Evolutionary conservation across 2,888 invertebrate species (phyloP), one percentile per base, ranked within the genome.

Genomic region (Acrocyrtus sp.): DNA sequence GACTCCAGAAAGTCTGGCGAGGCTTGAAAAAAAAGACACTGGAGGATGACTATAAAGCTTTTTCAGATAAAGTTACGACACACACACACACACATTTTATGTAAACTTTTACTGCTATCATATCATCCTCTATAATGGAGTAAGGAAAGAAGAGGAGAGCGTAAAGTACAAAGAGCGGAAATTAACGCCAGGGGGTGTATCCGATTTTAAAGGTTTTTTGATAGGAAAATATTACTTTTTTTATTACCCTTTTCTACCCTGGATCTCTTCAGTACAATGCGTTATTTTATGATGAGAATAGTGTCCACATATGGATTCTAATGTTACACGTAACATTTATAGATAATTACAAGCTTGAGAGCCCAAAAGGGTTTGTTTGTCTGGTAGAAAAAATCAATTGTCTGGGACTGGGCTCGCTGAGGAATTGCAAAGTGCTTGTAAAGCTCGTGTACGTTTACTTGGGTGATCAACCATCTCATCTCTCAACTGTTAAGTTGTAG

Each of bases 171-270:
- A 6, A 61, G 17, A 66, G 50, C 66, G 66, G 66, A 66, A 66
- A 66, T 66, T 66, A 66, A 66, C 66, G 57, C 57, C 66, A 65
- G 66, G 51, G 66, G 66, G 66, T 66, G 56, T 57, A 57, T 65
- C 56, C 66, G 66, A 57, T 66, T 66, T 66, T 57, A 57, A 66
- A 56, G 50, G 66, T 15, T 22, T 57, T 66, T 50, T 57, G 57
- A 66, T 57, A 66, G 41, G 57, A 22, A 56, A 48, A 56, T 56
- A 65, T 53, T 54, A 22, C 54, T 54, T 63, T 65, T 48, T n/a
- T n/a, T n/a, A n/a, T n/a, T 45, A 47, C 56, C 56, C 56, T 34
- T 56, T 65, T 53, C 22, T n/a, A n/a, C n/a, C n/a, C n/a, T n/a
- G n/a, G n/a, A n/a, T 47, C 2, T 17, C 21, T 17, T 10, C 19